A percentile compares a stretch with the other conserved stretches of the same genome.
phyloP scores from a whole-genome alignment of 2,113 vertebrate genomes.

The Fulica atra region DNA sequence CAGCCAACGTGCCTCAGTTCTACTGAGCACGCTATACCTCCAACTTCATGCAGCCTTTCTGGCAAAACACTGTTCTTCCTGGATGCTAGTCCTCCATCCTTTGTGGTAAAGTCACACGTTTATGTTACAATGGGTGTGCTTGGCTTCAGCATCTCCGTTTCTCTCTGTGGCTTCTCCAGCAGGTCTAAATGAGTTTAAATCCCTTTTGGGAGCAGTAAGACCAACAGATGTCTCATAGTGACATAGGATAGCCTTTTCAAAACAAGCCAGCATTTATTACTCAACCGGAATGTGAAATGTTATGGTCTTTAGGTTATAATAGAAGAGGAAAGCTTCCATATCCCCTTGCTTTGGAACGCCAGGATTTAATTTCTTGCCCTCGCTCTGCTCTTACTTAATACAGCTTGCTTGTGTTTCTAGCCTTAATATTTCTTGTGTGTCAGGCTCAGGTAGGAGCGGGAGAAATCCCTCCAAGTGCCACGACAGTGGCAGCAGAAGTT shows the following conservation, averaged over 20 bases:
- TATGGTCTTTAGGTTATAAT: constrained; percentile 48
- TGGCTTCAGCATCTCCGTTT: neutral
- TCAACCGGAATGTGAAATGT: constrained; percentile 53
- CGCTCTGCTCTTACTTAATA: neutral
- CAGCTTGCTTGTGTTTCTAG: neutral
- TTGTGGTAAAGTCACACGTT: neutral
- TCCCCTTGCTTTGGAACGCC: neutral
- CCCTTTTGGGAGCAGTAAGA: neutral
- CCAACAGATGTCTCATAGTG: constrained; percentile 13
- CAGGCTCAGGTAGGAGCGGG: neutral
- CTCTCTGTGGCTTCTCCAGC: neutral
- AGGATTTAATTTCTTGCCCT: neutral
- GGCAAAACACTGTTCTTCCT: neutral
- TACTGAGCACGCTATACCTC: accelerated
- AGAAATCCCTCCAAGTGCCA: neutral
- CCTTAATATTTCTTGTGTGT: neutral
- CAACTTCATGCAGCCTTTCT: neutral
- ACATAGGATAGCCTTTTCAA: constrained; percentile 49
- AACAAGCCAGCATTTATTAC: constrained; percentile 58
- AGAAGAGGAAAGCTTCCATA: constrained; percentile 33
- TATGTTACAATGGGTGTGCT: neutral
- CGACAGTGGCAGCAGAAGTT: neutral
- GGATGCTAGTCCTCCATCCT: neutral
- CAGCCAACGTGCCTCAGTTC: neutral
- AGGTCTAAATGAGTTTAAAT: constrained; percentile 36